Conservation (phyloP, 1,140 invertebrate species). For the Mylabris phalerata region DNA sequence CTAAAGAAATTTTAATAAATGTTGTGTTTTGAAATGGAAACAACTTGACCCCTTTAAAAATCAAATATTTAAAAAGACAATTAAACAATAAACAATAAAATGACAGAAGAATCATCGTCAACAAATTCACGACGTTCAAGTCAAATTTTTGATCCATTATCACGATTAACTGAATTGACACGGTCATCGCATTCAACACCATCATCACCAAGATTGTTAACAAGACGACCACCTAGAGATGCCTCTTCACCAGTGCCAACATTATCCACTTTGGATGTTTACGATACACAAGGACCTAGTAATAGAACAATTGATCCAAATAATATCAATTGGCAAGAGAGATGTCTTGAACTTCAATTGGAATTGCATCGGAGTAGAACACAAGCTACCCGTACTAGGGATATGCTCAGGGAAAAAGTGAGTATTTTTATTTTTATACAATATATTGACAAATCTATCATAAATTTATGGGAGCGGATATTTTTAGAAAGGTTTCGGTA, state of each 20-base stretch:
- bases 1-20: neutral
- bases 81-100: slow-evolving; percentile 1
- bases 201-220: slow-evolving; percentile 60
- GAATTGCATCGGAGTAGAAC: slow-evolving; percentile 74
- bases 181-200: slow-evolving; percentile 50
- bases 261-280: slow-evolving; percentile 42
- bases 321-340: slow-evolving; percentile 71
- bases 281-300: slow-evolving; percentile 27
- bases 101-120: slow-evolving; percentile 22
- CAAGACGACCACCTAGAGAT: slow-evolving; percentile 43
- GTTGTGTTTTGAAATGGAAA: slow-evolving; percentile 23
- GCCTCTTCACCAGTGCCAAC: slow-evolving; percentile 34
- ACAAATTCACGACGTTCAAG: slow-evolving; percentile 49
- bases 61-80: neutral
- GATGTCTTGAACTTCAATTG: slow-evolving; percentile 73
- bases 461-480: neutral
- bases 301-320: slow-evolving; percentile 41
- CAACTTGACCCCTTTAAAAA: slow-evolving; percentile 19
- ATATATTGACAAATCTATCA: neutral
- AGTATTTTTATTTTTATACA: slow-evolving; percentile 15
- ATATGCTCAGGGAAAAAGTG: slow-evolving; percentile 82
- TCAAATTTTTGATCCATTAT: slow-evolving; percentile 71
- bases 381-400: slow-evolving; percentile 75
- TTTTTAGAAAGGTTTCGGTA: slow-evolving; percentile 17
- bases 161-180: slow-evolving; percentile 56